phyloP scores from a whole-genome alignment of 37 sponge, comb jelly and placozoan genomes.

The Chondrilla cf. caribensis region DNA sequence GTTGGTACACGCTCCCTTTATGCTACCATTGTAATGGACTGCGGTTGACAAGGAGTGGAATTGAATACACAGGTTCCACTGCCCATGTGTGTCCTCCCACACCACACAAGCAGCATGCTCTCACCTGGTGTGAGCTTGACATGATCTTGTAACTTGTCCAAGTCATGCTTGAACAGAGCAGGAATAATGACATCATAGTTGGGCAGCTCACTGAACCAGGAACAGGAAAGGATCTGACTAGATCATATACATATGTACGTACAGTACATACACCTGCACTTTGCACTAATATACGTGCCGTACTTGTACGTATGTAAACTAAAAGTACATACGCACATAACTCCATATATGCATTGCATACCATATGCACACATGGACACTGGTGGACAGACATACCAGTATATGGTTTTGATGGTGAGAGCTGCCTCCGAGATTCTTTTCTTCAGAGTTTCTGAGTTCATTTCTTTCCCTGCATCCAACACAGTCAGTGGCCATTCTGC shows the following conservation, averaged over 20 bases:
- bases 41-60: too few relatives aligned
- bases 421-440: slow-evolving; percentile 67
- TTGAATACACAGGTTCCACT: too few relatives aligned
- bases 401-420: slow-evolving; percentile 63
- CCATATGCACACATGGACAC: too few relatives aligned
- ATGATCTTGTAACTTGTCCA: slow-evolving; percentile 65
- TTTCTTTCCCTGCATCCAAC: slow-evolving; percentile 54
- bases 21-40: too few relatives aligned
- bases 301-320: background rate
- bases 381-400: slow-evolving; percentile 72
- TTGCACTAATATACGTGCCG: background rate
- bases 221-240: too few relatives aligned
- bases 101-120: too few relatives aligned
- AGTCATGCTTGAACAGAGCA: slow-evolving; percentile 72
- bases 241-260: too few relatives aligned
- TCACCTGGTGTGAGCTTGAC: slow-evolving; percentile 88
- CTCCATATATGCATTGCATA: too few relatives aligned
- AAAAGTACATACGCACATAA: background rate
- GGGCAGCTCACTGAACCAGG: slow-evolving; percentile 78
- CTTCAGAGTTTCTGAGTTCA: slow-evolving; percentile 70
- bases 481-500: slow-evolving; percentile 46
- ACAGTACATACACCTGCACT: too few relatives aligned
- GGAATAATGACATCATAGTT: slow-evolving; percentile 86
- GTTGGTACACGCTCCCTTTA: too few relatives aligned
- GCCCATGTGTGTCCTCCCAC: too few relatives aligned